Evolutionary conservation across 2,113 vertebrate genomes (phyloP), one percentile per base, ranked within the genome.

Genomic region (Microcebus murinus): DNA sequence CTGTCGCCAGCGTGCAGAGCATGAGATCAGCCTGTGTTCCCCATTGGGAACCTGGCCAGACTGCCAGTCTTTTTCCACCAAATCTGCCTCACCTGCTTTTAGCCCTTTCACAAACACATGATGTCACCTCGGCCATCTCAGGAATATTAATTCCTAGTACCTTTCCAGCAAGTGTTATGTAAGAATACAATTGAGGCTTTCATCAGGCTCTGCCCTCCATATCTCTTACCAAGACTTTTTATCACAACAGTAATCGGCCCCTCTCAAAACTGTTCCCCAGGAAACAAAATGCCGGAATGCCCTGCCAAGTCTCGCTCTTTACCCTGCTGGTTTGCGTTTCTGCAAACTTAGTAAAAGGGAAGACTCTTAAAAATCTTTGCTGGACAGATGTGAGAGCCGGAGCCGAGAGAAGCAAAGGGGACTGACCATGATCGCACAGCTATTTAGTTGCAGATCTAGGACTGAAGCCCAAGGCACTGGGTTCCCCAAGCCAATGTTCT

Each of bases 171-270:
- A 86, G 61, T 96, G 91, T 97, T 96, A 96, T 34, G 61, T 91
- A 96, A 96, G 92, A 95, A 96, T 61, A 97, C 91, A 98, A 98
- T 74, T 21, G 90, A 85, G 80, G 79, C 93, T 87, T 94, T 98
- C 97, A 91, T 77, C 55, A 61, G 61, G 67, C 61, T 94, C 70
- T 36, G 11, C 39, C 79, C 65, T 90, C 63, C 74, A 3, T 96
- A 94, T 95, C 91, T 97, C 84, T 96, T 97, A 90, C 94, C 52
- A 86, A 93, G 92, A 90, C 80, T 90, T 95, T 93, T 98, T 95
- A 97, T 96, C 97, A 11, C 57, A 71, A 90, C 10, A 88, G 85
- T 87, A 95, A 97, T 96, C 95, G 36, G 80, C 59, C 80, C 71
- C 94, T 96, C 94, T 96, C 73, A 89, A 91, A 95, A 96, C 86